Base-by-base conservation (phyloP, 64 coral and sea anemone genomes). In the Actinia tenebrosa region DNA sequence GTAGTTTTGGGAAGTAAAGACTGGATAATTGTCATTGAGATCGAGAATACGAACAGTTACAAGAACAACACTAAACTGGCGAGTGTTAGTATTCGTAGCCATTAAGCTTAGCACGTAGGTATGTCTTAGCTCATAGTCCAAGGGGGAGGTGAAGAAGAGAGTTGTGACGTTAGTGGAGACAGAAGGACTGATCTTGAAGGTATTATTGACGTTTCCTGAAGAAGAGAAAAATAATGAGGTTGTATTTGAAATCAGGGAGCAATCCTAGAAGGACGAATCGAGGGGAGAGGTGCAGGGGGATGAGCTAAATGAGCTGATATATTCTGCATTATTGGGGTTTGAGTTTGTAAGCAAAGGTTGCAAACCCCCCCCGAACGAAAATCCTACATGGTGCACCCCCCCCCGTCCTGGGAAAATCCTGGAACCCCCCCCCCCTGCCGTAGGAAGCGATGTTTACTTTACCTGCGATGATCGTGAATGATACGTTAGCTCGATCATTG, bases 1-100 rank as follows among this genome's bases (percentile, higher is more conserved):
- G 72, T 93, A 96, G n/a, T 20, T 23, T 2, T 84, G 20, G 69
- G 60, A 60, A 87, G 26, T 84, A 88, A 93, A 90, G 44, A 64
- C 75, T 44, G 83, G 83, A 3, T 59, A 27, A 26, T 85, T 59
- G 42, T 85, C 83, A 64, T 85, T 85, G 17, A 64, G 25, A 56
- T 85, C 60, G 30, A 43, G 17, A 10, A 85, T 26, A 55, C 17
- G 45, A 25, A 85, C 30, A 43, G 83, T 85, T 7, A 85, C 83
- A 18, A 44, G 5, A 55, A 61, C 60, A 7, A 85, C 10, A 64
- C 54, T 59, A 15, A 55, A 59, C 17, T 61, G 17, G 30, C 60
- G 44, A 6, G 83, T 63, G 25, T 3, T 25, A 11, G 55, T 61
- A 26, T 85, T 85, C 1, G 56, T 85, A 10, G 83, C 83, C 55